Conservation (phyloP, 2,113 vertebrate genomes). For the Gnathonemus echidnorhynchus region DNA sequence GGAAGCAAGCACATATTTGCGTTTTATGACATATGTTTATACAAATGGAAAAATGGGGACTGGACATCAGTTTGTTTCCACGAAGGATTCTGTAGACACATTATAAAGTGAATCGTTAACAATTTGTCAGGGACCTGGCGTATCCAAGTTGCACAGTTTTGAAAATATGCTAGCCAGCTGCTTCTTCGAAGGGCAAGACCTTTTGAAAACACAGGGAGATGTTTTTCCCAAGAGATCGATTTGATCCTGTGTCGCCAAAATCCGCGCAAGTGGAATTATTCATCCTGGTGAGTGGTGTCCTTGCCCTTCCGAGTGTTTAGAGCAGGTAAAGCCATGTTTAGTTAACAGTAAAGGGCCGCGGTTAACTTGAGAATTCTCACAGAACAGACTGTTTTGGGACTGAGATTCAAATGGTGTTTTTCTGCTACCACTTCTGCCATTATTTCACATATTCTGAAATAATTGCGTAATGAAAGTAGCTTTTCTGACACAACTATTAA, state of each 20-base stretch:
- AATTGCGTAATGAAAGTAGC: constrained; percentile 43
- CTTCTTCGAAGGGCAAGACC: neutral
- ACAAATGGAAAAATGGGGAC: neutral
- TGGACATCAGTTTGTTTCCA: neutral
- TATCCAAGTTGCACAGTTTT: neutral
- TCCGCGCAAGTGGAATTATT: neutral
- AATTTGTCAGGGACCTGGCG: too few species aligned
- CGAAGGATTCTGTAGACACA: neutral
- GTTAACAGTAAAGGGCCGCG: constrained; percentile 57
- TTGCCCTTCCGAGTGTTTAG: constrained; percentile 17
- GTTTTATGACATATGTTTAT: neutral
- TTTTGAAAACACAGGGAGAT: neutral
- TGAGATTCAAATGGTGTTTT: neutral
- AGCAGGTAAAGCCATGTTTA: constrained; percentile 48
- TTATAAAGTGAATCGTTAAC: neutral
- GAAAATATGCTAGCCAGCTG: neutral
- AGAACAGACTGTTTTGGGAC: constrained; percentile 13
- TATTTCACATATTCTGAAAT: constrained; percentile 22
- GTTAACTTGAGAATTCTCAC: constrained; percentile 46
- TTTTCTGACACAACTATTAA: neutral
- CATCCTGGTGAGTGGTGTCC: neutral
- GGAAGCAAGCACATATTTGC: neutral
- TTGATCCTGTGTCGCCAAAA: neutral
- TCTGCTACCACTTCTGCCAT: neutral
- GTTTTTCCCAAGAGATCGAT: neutral